phyloP scores from a whole-genome alignment of 2,797 vertebrate species.

The Helarctos malayanus region DNA sequence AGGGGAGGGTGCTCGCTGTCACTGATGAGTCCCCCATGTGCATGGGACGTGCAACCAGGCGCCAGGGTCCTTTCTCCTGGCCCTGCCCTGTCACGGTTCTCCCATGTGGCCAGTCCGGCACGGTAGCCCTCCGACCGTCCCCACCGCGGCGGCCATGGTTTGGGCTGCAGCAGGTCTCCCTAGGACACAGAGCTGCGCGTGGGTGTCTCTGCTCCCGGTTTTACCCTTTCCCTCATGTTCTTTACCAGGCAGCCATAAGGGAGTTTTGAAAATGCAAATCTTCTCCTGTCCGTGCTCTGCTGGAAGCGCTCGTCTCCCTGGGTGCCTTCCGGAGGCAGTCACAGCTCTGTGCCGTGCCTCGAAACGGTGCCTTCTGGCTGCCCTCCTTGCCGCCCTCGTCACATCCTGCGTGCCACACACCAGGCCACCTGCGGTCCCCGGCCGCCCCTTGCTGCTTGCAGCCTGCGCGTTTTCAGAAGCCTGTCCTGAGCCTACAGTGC shows the following conservation, averaged over 20 bases:
- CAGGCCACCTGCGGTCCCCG: background rate
- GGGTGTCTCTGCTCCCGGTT: background rate
- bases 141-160: fast-evolving
- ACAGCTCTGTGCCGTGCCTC: fast-evolving
- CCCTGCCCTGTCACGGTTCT: fast-evolving
- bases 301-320: fast-evolving
- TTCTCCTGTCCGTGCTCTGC: fast-evolving
- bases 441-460: fast-evolving
- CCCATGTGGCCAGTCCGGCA: fast-evolving
- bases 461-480: background rate
- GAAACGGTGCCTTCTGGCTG: fast-evolving
- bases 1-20: fast-evolving
- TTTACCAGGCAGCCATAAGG: background rate
- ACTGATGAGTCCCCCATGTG: background rate
- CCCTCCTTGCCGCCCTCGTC: fast-evolving
- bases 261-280: fast-evolving
- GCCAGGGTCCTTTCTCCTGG: fast-evolving
- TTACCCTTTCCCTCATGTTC: background rate
- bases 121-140: fast-evolving
- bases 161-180: fast-evolving
- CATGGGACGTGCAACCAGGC: fast-evolving
- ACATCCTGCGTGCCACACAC: fast-evolving
- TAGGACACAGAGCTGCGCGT: background rate
- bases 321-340: fast-evolving
- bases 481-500: fast-evolving